phyloP scores from a whole-genome alignment of 2,113 vertebrate genomes.

The Mixornis gularis region DNA sequence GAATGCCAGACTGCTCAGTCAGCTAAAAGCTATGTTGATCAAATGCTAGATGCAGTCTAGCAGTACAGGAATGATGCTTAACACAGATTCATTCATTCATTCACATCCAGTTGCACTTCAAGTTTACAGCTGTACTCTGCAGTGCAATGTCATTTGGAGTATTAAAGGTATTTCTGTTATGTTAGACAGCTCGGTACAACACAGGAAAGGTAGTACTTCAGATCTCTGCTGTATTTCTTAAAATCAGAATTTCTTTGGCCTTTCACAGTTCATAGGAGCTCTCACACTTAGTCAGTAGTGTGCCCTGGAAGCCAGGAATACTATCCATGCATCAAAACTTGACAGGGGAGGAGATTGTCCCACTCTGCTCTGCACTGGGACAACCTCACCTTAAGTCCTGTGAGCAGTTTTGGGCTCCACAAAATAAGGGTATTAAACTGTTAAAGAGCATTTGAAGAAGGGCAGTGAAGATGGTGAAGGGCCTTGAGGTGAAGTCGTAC shows the following conservation, averaged over 20 bases:
- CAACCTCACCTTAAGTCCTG: no score
- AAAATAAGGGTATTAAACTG: neutral
- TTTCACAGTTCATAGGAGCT: neutral
- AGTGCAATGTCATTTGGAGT: neutral
- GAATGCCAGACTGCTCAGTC: neutral
- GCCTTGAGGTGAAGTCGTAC: accelerated
- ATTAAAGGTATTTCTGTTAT: neutral
- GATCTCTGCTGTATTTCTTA: neutral
- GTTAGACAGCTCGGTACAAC: neutral
- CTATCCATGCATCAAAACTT: accelerated
- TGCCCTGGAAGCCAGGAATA: neutral
- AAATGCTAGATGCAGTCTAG: neutral
- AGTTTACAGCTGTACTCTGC: neutral
- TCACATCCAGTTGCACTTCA: neutral
- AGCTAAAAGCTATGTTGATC: neutral
- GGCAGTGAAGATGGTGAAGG: neutral
- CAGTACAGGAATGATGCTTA: neutral
- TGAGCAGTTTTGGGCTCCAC: neutral
- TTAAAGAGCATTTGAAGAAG: no score
- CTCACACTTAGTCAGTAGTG: neutral
- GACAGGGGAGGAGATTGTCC: accelerated
- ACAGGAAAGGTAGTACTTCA: neutral
- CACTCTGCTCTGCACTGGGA: neutral
- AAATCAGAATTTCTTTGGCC: neutral
- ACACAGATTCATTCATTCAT: neutral